phyloP scores from a whole-genome alignment of 2,888 invertebrate species.

The Papilio gigon region DNA sequence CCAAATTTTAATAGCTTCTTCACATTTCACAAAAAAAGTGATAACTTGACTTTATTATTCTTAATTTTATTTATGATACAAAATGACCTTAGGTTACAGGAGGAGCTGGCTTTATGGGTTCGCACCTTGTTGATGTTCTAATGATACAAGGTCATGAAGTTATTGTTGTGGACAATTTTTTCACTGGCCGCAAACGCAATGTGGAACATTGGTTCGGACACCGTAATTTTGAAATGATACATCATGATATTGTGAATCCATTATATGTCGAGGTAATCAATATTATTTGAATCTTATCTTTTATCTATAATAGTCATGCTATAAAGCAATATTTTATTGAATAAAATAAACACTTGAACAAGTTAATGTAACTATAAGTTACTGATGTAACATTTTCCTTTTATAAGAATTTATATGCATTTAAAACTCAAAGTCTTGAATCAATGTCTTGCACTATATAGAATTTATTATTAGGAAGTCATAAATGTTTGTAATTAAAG shows the following conservation, averaged over 20 bases:
- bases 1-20: too few species aligned
- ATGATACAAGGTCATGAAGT: slow-evolving; percentile 98
- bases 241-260: slow-evolving; percentile 99
- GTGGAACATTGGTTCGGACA: slow-evolving; percentile 99
- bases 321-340: slow-evolving; percentile 7
- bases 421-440: too few species aligned
- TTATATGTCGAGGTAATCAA: slow-evolving; percentile 91
- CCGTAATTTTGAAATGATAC: slow-evolving; percentile 98
- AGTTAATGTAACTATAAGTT: not conserved
- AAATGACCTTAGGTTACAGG: slow-evolving; percentile 88
- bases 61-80: slow-evolving; percentile 30
- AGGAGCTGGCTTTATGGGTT: slow-evolving; percentile 99
- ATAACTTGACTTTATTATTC: too few species aligned
- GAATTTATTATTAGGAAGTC: not conserved
- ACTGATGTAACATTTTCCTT: not conserved
- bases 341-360: not conserved
- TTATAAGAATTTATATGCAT: too few species aligned
- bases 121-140: slow-evolving; percentile 96
- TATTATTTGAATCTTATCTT: slow-evolving; percentile 24
- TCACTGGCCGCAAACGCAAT: slow-evolving; percentile 97
- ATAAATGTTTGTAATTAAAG: not conserved
- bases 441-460: not conserved
- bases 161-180: slow-evolving; percentile 98
- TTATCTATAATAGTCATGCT: slow-evolving; percentile 5
- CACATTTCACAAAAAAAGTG: too few species aligned